Evolutionary conservation across 2,113 vertebrate genomes (phyloP).

Genomic region (Scopus umbretta): DNA sequence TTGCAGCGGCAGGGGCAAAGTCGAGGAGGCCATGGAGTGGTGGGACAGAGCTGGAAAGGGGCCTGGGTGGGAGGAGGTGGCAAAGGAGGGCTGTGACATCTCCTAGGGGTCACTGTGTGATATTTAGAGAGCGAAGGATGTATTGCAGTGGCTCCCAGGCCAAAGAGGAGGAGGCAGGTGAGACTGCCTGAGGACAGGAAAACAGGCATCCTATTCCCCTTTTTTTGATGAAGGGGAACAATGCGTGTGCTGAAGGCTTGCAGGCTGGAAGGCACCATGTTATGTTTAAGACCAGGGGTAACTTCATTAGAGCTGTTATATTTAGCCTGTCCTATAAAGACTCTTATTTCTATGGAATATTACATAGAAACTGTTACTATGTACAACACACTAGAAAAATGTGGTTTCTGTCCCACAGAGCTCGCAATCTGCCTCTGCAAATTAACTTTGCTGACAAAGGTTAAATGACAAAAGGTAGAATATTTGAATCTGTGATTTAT

Average conservation of each 20-base stretch:
- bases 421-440: slow-evolving; percentile 38
- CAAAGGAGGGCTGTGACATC: neutral
- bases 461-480: slow-evolving; percentile 28
- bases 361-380: slow-evolving; percentile 60
- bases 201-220: neutral
- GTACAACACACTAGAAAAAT: slow-evolving; percentile 36
- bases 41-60: neutral
- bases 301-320: slow-evolving; percentile 56
- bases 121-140: neutral
- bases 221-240: neutral
- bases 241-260: neutral
- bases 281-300: slow-evolving; percentile 41
- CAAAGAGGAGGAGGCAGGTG: neutral
- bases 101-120: neutral
- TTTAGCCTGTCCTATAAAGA: slow-evolving; percentile 21
- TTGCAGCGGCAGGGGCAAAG: neutral
- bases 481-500: neutral
- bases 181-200: neutral
- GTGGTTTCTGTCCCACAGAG: slow-evolving; percentile 29
- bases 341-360: slow-evolving; percentile 41
- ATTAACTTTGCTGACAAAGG: neutral
- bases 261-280: neutral
- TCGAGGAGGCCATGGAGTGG: neutral
- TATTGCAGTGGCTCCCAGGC: neutral
- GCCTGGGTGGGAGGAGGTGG: neutral